Conservation (phyloP, 30 jellyfish, hydroid and myxozoan species). For the Hydractinia symbiolongicarpus region DNA sequence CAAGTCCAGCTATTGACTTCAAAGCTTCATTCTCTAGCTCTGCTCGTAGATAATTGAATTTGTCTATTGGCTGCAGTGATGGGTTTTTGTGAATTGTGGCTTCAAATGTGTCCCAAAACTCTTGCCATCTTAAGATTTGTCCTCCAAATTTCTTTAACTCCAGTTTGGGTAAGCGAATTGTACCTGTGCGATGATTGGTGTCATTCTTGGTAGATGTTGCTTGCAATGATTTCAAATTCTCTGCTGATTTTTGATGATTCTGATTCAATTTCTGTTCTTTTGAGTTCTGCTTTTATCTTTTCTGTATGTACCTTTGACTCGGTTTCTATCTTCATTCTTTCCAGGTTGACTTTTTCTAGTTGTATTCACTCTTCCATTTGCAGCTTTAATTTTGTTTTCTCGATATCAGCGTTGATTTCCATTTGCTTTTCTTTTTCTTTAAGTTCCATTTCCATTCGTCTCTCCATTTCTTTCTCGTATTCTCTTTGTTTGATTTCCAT, state of each 20-base stretch:
- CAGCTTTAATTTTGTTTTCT: not conserved
- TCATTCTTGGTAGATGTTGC: not conserved
- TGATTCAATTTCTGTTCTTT: conserved; percentile 26
- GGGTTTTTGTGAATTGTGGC: too few relatives aligned
- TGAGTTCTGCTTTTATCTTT: conserved; percentile 22
- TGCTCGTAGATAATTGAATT: conserved; percentile 25
- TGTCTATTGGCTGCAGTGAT: conserved; percentile 30
- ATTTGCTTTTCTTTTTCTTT: not conserved
- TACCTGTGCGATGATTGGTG: conserved; percentile 27
- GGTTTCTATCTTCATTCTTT: not conserved
- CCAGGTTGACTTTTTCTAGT: conserved; percentile 6
- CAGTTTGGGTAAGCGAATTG: too few relatives aligned
- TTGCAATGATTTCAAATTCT: not conserved
- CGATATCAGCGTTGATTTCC: conserved; percentile 17
- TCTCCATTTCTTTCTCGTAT: not conserved
- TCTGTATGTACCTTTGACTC: conserved; percentile 20
- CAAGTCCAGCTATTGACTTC: conserved; percentile 28
- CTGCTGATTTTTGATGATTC: conserved; percentile 14
- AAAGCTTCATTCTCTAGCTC: conserved; percentile 38
- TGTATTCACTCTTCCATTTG: conserved; percentile 8
- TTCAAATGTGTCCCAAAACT: conserved; percentile 38
- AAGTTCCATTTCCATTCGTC: not conserved
- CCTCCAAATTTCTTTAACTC: too few relatives aligned
- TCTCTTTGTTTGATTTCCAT: too few relatives aligned
- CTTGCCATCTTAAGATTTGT: too few relatives aligned